phyloP scores from a whole-genome alignment of 2,888 invertebrate genomes.

The Tinea semifulvella region DNA sequence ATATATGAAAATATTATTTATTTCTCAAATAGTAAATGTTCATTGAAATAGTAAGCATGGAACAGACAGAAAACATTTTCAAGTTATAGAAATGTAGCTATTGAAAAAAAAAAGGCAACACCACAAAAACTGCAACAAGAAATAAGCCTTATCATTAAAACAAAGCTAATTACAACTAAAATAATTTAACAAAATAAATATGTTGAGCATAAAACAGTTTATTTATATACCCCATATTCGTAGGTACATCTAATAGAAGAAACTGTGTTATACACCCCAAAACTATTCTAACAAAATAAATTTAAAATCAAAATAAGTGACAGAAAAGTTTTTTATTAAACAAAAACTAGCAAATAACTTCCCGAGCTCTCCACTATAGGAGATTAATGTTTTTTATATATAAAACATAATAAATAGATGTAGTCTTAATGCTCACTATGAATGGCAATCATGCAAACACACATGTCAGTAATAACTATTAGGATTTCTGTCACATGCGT shows the following conservation, averaged over 20 bases:
- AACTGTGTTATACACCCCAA: too few species aligned
- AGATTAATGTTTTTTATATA: slow-evolving; percentile 19
- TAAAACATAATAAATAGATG: slow-evolving; percentile 30
- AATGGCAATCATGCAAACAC: slow-evolving; percentile 42
- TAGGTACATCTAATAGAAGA: too few species aligned
- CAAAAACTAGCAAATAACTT: slow-evolving; percentile 39
- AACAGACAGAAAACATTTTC: neutral
- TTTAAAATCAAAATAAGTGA: slow-evolving; percentile 28
- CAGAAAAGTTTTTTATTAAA: slow-evolving; percentile 30
- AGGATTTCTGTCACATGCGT: slow-evolving; percentile 54
- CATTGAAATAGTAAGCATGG: neutral
- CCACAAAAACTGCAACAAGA: too few species aligned
- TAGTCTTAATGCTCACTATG: slow-evolving; percentile 5
- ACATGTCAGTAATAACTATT: slow-evolving; percentile 26
- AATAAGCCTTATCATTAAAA: too few species aligned
- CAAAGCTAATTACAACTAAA: too few species aligned
- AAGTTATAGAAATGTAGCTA: too few species aligned
- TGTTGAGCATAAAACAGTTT: too few species aligned
- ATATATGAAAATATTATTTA: neutral
- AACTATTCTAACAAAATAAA: too few species aligned
- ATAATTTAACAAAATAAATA: too few species aligned
- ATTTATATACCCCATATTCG: too few species aligned
- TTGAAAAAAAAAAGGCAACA: too few species aligned
- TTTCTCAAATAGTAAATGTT: too few species aligned
- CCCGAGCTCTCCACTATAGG: slow-evolving; percentile 66